These are phyloP conservation scores for Pristis pectinata DNA, from an alignment of 2,797 vertebrate genomes.

Conservation along the genomic window DNA sequence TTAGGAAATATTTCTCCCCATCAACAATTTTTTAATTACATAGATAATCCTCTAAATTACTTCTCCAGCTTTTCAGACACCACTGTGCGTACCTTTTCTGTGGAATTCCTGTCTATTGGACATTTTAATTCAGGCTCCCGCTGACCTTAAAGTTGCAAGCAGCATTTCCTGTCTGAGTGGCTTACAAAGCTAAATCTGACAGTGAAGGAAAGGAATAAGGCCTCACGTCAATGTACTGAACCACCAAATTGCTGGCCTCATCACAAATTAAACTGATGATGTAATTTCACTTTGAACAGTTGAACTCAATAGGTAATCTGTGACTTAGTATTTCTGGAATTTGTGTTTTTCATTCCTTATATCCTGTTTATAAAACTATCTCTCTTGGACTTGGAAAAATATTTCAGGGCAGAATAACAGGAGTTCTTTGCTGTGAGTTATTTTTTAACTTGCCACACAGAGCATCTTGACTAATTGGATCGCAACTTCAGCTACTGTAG, in stretches of 20 bases:
- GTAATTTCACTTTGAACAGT: conserved; percentile 16
- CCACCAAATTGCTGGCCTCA: background rate
- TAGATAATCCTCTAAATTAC: background rate
- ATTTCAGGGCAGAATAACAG: background rate
- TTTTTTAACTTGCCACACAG: background rate
- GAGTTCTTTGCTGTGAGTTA: background rate
- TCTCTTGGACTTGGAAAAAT: background rate
- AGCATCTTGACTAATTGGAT: background rate
- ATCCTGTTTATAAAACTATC: background rate
- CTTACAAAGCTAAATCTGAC: background rate
- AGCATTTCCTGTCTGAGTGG: background rate
- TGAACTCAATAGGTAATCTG: conserved; percentile 1
- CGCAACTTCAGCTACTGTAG: background rate
- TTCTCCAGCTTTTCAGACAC: background rate
- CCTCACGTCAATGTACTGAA: background rate
- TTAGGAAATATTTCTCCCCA: background rate
- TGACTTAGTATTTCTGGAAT: conserved; percentile 31
- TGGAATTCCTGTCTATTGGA: background rate
- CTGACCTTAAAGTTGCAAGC: background rate
- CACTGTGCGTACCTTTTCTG: background rate
- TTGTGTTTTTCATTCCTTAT: conserved; percentile 1
- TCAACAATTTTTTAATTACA: background rate
- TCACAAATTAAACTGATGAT: conserved; percentile 5
- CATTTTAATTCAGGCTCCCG: background rate
- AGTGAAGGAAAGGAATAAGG: background rate